These are phyloP conservation scores for Ginglymostoma cirratum DNA, from an alignment of 2,113 vertebrate species.

Conservation along the genomic window DNA sequence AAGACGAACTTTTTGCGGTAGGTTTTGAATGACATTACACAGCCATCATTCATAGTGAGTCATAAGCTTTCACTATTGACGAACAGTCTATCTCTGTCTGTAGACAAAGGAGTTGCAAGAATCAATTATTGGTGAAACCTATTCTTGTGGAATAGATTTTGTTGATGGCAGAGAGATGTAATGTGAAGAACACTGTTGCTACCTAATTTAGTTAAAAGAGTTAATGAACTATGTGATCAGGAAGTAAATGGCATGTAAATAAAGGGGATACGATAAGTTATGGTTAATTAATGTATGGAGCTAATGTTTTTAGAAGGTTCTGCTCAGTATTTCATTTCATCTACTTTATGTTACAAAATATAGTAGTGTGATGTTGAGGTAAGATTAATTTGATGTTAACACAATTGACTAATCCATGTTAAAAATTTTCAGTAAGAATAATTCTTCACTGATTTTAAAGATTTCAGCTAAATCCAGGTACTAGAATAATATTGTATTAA, in stretches of 20 bases:
- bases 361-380: neutral
- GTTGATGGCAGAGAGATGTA: neutral
- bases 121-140: neutral
- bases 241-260: neutral
- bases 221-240: conserved; percentile 12
- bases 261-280: neutral
- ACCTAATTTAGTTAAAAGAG: neutral
- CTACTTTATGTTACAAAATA: neutral
- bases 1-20: neutral
- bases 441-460: neutral
- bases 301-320: neutral
- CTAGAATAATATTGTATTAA: neutral
- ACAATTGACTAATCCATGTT: neutral
- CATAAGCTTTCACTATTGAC: conserved; percentile 2
- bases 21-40: neutral
- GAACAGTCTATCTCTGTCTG: neutral
- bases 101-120: neutral
- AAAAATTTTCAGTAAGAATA: neutral
- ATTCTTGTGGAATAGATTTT: neutral
- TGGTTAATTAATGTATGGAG: too few relatives aligned
- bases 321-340: neutral
- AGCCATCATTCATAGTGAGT: neutral
- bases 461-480: neutral
- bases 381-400: neutral
- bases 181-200: neutral